Evolutionary conservation across 2,888 invertebrate species (phyloP).

Genomic region (Drosophila picticornis): DNA sequence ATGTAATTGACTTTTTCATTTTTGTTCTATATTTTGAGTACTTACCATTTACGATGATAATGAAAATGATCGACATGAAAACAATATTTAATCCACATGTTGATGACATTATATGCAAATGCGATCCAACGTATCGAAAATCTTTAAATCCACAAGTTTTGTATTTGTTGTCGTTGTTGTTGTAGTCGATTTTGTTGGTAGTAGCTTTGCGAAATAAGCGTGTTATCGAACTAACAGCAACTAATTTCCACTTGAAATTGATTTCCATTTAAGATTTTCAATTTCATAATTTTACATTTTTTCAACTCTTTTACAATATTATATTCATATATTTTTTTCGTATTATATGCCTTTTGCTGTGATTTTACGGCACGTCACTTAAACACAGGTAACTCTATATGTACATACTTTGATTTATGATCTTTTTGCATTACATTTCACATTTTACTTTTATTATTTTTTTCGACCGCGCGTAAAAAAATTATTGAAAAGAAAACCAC

Average conservation of each 20-base stretch:
- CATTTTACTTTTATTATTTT: constrained; percentile 26
- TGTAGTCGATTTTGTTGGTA: constrained; percentile 28
- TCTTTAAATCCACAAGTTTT: constrained; percentile 45
- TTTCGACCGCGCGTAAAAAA: constrained; percentile 31
- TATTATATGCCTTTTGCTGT: constrained; percentile 36
- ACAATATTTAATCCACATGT: constrained; percentile 85
- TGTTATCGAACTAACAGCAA: constrained; percentile 29
- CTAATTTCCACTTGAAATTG: constrained; percentile 33
- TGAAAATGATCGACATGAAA: constrained; percentile 85
- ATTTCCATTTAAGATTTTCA: constrained; percentile 55
- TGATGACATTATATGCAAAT: constrained; percentile 84
- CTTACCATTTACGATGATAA: constrained; percentile 86
- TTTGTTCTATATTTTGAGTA: constrained; percentile 7
- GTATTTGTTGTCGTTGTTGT: constrained; percentile 17
- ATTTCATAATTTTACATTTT: constrained; percentile 41
- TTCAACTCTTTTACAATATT: constrained; percentile 42
- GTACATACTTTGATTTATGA: constrained; percentile 46
- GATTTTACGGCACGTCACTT: constrained; percentile 50
- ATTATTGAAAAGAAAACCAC: constrained; percentile 37
- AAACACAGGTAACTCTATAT: constrained; percentile 31
- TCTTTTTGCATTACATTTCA: constrained; percentile 38
- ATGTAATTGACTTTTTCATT: not conserved
- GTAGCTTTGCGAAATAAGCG: constrained; percentile 13
- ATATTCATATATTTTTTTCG: constrained; percentile 9
- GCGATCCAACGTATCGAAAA: constrained; percentile 66